Evolutionary conservation across 2,113 vertebrate species (phyloP), one percentile per base, ranked within the genome.

Genomic region (Ctenomys sociabilis): DNA sequence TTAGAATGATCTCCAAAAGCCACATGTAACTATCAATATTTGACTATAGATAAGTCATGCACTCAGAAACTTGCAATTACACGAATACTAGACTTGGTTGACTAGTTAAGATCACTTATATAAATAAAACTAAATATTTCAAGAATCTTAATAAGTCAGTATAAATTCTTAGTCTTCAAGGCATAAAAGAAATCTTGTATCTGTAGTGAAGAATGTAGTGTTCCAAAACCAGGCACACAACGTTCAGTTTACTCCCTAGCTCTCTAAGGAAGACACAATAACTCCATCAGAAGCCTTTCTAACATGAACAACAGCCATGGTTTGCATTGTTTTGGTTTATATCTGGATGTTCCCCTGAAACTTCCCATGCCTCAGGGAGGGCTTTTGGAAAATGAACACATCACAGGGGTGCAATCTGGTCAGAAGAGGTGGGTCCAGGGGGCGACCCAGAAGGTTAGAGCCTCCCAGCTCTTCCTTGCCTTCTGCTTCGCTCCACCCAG

Each of bases 1-100:
- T 85, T 81, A 94, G 92, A 59, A 64, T 9, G 40, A 70, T 85
- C 40, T 82, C 30, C 32, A 82, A 97, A 94, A 91, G 40, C 61
- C 32, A 80, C 17, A 83, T 59, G 37, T 66, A 88, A 83, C 22
- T 16, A 80, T 93, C 66, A 14, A 59, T 68, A 88, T 52, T 91
- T 88, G 12, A 28, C 49, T 40, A 81, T 40, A 84, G 35, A 87
- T 32, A 92, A 84, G 13, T 88, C 11, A 49, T 82, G 13, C 66
- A 54, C 61, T 88, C 32, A 64, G 35, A 95, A 96, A 90, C 37
- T 85, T 40, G 81, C 22, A 52, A 63, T 17, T 70, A 37, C 28
- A 88, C 17, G 96, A 88, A 89, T 64, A 82, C 21, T 6, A 88
- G 11, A 43, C 22, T 83, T 32, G 2, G 8, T 82, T 59, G 26